Evolutionary conservation across 2,113 vertebrate genomes (phyloP).

Genomic region (Edolisoma coerulescens): DNA sequence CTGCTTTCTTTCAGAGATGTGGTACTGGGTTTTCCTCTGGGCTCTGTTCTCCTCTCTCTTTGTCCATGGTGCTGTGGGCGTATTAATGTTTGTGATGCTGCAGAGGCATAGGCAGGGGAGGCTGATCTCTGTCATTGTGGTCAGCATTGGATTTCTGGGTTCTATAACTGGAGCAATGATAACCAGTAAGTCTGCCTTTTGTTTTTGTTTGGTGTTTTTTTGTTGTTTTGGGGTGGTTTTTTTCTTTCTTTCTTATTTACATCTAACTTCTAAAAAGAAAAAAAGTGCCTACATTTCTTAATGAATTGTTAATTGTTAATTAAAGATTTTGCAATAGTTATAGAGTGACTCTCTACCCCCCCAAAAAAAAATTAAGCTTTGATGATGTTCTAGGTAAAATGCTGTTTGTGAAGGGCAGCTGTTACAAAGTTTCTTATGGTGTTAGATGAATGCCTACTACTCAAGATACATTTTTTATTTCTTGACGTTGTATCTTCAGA

Average conservation of each 20-base stretch:
- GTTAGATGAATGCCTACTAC: not conserved
- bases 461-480: not conserved
- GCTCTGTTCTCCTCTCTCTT: conserved; percentile 98
- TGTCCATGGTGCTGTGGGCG: conserved; percentile 87
- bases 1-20: conserved; percentile 88
- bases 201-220: not conserved
- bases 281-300: not conserved
- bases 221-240: not conserved
- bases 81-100: conserved; percentile 95
- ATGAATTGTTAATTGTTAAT: not conserved
- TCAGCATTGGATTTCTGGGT: conserved; percentile 93
- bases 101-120: conserved; percentile 93
- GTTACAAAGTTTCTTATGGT: not conserved
- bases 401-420: not conserved
- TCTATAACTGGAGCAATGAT: conserved; percentile 92
- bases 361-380: not conserved
- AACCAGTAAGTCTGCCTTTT: conserved; percentile 86
- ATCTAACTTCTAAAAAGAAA: not conserved
- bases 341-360: fast-evolving
- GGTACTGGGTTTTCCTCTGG: conserved; percentile 99
- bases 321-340: not conserved
- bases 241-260: not conserved
- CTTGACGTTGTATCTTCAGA: not conserved
- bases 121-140: conserved; percentile 90
- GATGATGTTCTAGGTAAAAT: not conserved